Evolutionary conservation across 1,140 invertebrate species (phyloP).

Genomic region (Saccostrea echinata): DNA sequence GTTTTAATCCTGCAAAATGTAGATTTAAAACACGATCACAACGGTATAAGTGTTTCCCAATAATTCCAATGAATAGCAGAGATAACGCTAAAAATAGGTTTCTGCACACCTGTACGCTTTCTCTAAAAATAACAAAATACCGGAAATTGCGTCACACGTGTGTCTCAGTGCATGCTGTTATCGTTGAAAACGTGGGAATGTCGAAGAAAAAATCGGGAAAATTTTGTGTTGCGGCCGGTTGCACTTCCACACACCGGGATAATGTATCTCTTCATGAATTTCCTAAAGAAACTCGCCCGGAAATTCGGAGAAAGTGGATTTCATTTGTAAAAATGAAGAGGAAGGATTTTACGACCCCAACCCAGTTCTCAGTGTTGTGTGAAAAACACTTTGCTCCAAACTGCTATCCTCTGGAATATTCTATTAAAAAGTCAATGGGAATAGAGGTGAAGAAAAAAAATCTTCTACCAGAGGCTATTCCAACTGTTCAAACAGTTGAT

Average conservation of each 20-base stretch:
- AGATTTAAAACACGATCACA: no score
- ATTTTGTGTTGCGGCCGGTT: constrained; percentile 32
- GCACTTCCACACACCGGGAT: constrained; percentile 7
- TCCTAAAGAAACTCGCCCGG: background rate
- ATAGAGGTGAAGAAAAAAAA: no score
- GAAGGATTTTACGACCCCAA: background rate
- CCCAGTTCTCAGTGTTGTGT: background rate
- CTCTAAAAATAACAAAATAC: background rate
- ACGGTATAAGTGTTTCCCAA: no score
- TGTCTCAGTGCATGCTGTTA: background rate
- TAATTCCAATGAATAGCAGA: background rate
- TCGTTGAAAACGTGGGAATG: background rate
- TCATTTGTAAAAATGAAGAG: background rate
- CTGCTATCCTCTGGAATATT: no score
- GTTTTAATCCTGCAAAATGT: no score
- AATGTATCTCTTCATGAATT: constrained; percentile 32
- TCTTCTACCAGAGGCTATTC: no score
- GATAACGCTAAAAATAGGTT: background rate
- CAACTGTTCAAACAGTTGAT: no score
- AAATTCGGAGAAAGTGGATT: background rate
- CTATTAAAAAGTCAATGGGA: no score
- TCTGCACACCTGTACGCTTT: background rate
- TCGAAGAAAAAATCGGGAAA: constrained; percentile 26
- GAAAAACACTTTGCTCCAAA: no score
- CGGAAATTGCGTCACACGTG: background rate